Percentiles rank a stretch among this genome's conserved stretches.
Evolutionary conservation across 2,113 vertebrate genomes (phyloP).

Genomic region (Cacatua alba): DNA sequence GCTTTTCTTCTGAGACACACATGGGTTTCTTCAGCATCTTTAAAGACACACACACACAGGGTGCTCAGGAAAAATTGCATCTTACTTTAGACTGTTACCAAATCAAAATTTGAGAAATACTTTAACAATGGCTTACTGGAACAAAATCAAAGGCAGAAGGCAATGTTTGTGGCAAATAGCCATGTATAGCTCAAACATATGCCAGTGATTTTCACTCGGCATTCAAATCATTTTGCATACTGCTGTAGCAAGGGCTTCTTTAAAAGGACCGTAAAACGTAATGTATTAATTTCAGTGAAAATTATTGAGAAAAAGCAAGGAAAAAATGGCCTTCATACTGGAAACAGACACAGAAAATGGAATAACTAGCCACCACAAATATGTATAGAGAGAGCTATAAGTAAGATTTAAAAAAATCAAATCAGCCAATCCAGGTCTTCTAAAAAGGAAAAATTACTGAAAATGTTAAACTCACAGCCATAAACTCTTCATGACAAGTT

Average conservation of each 20-base stretch:
- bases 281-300: background rate
- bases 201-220: background rate
- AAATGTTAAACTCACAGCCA: background rate
- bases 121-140: background rate
- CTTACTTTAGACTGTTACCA: background rate
- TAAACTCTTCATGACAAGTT: background rate
- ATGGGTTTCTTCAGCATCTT: rapidly evolving
- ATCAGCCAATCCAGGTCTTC: background rate
- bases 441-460: background rate
- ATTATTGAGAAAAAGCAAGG: background rate
- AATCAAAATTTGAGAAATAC: background rate
- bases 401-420: background rate
- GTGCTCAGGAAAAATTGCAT: background rate
- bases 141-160: background rate
- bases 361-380: background rate
- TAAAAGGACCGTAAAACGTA: background rate
- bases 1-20: rapidly evolving
- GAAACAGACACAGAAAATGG: background rate
- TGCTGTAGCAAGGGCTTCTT: background rate
- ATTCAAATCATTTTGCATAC: background rate
- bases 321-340: background rate
- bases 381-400: background rate
- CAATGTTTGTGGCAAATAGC: background rate
- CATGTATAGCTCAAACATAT: rapidly evolving
- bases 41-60: rapidly evolving